Base-by-base conservation (phyloP, 2,113 vertebrate genomes). In the Brachyhypopomus occidentalis region DNA sequence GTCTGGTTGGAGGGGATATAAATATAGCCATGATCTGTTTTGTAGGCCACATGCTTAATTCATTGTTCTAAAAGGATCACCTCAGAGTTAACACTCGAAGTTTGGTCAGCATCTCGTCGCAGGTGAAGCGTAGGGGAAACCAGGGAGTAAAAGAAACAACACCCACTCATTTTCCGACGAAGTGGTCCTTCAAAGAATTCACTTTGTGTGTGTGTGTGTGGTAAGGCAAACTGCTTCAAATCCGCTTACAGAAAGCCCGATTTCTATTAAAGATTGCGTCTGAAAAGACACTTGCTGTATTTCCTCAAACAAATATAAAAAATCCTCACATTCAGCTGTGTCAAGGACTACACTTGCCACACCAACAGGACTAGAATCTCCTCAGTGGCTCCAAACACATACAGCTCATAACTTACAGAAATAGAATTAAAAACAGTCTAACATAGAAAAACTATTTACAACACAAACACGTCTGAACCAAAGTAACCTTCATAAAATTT, bases 151-250 rank as follows among this genome's bases (percentile, higher is more conserved):
- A 90, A 88, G 87, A 79, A 84, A 78, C 82, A 71, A 89, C 92
- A 83, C 92, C 90, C 86, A 92, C 90, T 87, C 88, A 86, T 91
- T 84, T 94, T 93, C 92, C 86, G 48, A 89, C 78, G 85, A 87
- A 88, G 90, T 89, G 89, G 88, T 91, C 91, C 87, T 90, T 90
- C 84, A 91, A 88, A 91, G 87, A 91, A 86, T 71, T 85, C 87
- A 85, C 25, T 45, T 67, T 72, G 58, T 56, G 30, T 30, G 30
- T 2, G 30, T 2, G 30, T 73, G 25, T 80, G 85, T 82, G 80
- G 77, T 84, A 81, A 86, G 83, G 87, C 84, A 89, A 84, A 77
- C 72, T 60, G 79, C 25, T 78, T 75, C 41, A 25, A 56, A 22
- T 25, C 23, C 64, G n/a, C 36, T 34, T 72, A 79, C 63, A 60